Evolutionary conservation across 2,888 invertebrate species (phyloP).

Genomic region (Plutella xylostella): DNA sequence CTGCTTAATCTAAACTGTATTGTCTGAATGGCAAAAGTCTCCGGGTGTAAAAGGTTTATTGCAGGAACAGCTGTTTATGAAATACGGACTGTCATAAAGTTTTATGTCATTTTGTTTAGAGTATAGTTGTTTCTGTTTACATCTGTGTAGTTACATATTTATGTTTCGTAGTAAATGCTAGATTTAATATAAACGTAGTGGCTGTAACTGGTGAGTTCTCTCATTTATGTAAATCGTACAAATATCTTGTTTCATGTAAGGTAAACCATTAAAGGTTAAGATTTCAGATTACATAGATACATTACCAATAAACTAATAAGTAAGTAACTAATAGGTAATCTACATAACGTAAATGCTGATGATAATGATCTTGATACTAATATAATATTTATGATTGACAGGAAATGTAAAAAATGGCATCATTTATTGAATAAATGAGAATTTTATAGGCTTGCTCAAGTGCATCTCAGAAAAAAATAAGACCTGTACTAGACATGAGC

Average conservation of each 20-base stretch:
- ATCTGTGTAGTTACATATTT: neutral
- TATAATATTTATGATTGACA: too few relatives aligned
- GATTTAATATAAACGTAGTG: neutral
- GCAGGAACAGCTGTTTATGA: slow-evolving; percentile 45
- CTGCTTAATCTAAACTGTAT: neutral
- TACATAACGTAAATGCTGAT: too few relatives aligned
- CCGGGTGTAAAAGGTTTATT: slow-evolving; percentile 52
- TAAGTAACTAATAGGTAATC: too few relatives aligned
- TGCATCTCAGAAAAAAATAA: neutral
- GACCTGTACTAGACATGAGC: neutral
- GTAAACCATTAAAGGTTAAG: too few relatives aligned
- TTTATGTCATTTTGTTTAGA: neutral
- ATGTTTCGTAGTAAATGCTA: neutral
- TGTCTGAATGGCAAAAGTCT: slow-evolving; percentile 11
- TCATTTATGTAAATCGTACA: neutral
- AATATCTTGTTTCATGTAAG: too few relatives aligned
- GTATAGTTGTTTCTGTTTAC: neutral
- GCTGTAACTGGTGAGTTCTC: neutral
- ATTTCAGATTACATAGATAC: neutral
- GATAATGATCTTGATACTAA: too few relatives aligned
- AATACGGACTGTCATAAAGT: slow-evolving; percentile 23
- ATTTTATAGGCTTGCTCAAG: neutral
- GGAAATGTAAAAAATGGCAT: neutral
- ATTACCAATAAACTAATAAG: neutral
- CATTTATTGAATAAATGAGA: too few relatives aligned